These are phyloP conservation scores for Chalcosyrphus nemorum DNA, from an alignment of 2,888 invertebrate genomes.

Conservation along the genomic window DNA sequence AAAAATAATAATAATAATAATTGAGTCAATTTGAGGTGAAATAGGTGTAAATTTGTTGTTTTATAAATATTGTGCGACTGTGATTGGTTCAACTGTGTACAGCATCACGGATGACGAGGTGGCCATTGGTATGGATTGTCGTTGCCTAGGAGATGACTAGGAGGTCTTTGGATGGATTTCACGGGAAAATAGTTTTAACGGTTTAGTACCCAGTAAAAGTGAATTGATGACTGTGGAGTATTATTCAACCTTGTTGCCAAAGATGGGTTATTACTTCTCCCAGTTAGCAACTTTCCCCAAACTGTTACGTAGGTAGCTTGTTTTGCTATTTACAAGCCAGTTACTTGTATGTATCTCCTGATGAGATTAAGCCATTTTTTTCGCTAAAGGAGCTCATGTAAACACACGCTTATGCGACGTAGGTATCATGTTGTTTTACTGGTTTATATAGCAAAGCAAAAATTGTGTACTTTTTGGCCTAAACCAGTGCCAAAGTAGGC, in stretches of 20 bases:
- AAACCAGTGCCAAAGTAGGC: background rate
- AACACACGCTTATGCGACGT: background rate
- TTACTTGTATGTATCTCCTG: background rate
- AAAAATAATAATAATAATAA: too few species aligned
- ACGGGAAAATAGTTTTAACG: background rate
- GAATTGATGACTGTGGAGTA: too few species aligned
- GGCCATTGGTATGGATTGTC: background rate
- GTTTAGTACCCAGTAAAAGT: too few species aligned
- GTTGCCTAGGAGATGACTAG: constrained; percentile 20
- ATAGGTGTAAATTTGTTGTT: constrained; percentile 28
- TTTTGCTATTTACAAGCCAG: too few species aligned
- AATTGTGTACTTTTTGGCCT: background rate
- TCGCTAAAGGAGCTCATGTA: background rate
- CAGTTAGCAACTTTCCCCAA: background rate
- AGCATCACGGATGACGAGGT: constrained; percentile 26
- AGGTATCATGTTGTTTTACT: background rate
- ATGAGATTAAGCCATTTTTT: background rate
- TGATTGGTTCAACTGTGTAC: constrained; percentile 29
- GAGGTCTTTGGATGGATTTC: too few species aligned
- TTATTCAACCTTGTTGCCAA: too few species aligned
- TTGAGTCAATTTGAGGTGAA: constrained; percentile 28
- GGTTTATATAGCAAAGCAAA: background rate
- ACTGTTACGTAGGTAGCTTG: too few species aligned
- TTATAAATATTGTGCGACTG: constrained; percentile 19
- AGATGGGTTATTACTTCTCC: background rate